Evolutionary conservation across 2,888 invertebrate genomes (phyloP).

Genomic region (Glaucopsyche alexis): DNA sequence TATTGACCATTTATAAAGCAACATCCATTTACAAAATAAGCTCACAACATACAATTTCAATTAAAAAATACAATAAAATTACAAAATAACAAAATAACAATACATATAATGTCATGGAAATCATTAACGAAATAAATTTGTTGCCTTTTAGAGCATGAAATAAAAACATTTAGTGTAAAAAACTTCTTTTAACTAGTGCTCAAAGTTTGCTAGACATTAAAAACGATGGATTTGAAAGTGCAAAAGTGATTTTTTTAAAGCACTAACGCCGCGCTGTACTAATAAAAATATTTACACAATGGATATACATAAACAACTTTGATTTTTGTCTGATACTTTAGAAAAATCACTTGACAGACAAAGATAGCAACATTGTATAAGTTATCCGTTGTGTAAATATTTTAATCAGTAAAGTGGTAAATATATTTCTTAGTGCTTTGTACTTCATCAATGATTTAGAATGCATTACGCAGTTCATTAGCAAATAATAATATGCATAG

Average conservation of each 20-base stretch:
- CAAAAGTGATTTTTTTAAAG: neutral
- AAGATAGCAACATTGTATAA: no score
- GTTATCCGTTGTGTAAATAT: no score
- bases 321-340: no score
- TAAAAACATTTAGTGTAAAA: neutral
- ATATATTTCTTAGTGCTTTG: neutral
- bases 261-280: neutral
- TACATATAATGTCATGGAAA: constrained; percentile 16
- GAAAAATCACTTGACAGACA: no score
- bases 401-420: no score
- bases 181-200: neutral
- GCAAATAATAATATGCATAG: neutral
- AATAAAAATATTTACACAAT: no score
- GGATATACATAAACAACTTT: no score
- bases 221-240: neutral
- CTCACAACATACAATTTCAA: constrained; percentile 18
- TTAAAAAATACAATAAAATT: constrained; percentile 5
- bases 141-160: neutral
- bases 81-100: no score
- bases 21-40: constrained; percentile 33
- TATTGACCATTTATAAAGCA: constrained; percentile 34
- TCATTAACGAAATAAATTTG: neutral
- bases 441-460: neutral
- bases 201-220: neutral
- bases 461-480: neutral